phyloP scores from a whole-genome alignment of 2,113 vertebrate genomes.

The Lanius ludovicianus region DNA sequence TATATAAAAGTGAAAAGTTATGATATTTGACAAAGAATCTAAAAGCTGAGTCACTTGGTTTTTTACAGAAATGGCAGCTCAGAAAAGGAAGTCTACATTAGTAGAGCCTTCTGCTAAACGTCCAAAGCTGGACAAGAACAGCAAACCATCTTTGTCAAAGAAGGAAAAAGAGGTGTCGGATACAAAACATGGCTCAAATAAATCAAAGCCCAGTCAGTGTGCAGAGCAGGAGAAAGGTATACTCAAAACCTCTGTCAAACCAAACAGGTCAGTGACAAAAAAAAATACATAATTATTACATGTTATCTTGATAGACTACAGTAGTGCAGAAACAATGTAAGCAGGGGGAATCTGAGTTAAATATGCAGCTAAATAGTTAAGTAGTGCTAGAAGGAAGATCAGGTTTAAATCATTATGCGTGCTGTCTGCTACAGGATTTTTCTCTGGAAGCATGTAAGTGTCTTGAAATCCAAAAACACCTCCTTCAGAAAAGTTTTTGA shows the following conservation, averaged over 20 bases:
- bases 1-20: background rate
- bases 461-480: conserved; percentile 22
- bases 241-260: conserved; percentile 65
- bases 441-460: background rate
- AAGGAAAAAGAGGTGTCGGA: conserved; percentile 69
- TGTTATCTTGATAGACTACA: background rate
- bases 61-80: conserved; percentile 81
- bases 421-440: background rate
- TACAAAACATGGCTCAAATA: conserved; percentile 72
- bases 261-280: conserved; percentile 68
- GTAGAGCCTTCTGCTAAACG: conserved; percentile 73
- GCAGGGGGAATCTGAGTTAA: conserved; percentile 41
- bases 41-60: conserved; percentile 16
- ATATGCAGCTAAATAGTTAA: conserved; percentile 5
- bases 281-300: background rate
- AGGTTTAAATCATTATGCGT: background rate
- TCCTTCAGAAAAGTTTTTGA: background rate
- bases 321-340: conserved; percentile 22
- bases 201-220: conserved; percentile 57
- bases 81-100: conserved; percentile 74
- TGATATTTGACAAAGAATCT: background rate
- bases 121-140: conserved; percentile 73
- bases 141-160: conserved; percentile 28
- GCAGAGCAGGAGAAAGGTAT: conserved; percentile 67
- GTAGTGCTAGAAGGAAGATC: background rate